Conservation (phyloP, 2,797 vertebrate genomes). For the Tokudaia tokunoshimensis region DNA sequence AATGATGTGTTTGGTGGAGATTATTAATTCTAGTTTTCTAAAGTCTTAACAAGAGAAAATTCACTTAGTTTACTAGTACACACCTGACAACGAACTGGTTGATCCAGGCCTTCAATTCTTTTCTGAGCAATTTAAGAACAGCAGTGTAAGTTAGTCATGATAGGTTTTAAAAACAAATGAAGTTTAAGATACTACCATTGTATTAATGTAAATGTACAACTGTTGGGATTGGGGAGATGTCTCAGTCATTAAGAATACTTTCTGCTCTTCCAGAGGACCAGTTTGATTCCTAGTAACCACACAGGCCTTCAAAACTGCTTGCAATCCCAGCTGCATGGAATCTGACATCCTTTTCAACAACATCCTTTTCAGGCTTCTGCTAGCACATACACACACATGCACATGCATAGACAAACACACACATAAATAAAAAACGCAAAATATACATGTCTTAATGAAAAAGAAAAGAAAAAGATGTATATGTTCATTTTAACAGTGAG, state of each 20-base stretch:
- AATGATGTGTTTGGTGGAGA: background rate
- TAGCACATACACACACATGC: background rate
- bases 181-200: constrained; percentile 3
- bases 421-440: background rate
- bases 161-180: constrained; percentile 50
- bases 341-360: background rate
- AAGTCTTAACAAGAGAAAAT: constrained; percentile 13
- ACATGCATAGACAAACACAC: background rate
- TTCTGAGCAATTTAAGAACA: constrained; percentile 12
- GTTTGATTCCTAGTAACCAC: background rate
- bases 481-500: constrained; percentile 45
- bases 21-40: constrained; percentile 46
- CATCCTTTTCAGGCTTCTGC: background rate
- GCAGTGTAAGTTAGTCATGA: background rate
- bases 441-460: background rate
- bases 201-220: constrained; percentile 28
- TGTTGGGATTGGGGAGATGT: background rate
- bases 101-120: background rate
- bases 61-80: background rate
- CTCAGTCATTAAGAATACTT: background rate
- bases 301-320: background rate
- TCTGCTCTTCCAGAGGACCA: background rate
- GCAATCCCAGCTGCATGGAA: background rate
- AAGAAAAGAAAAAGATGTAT: background rate
- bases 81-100: background rate